A percentile compares a stretch with the other conserved stretches of the same genome.
These are phyloP conservation scores for Glomeris maerens DNA, from an alignment of 1,140 invertebrate species.

Conservation along the genomic window DNA sequence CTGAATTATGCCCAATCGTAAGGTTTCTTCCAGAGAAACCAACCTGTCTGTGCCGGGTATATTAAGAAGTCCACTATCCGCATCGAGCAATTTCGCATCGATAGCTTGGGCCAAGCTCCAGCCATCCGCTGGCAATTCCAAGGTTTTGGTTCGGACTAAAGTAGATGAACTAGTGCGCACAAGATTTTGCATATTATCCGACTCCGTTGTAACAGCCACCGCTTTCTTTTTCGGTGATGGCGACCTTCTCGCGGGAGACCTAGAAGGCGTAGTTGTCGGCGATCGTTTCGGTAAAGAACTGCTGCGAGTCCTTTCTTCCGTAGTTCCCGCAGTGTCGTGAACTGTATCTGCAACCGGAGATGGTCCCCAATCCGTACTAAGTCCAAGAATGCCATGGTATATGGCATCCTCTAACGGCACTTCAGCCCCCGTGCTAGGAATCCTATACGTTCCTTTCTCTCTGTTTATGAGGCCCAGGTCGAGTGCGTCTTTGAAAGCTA, in stretches of 20 bases:
- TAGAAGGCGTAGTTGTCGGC: too few species aligned
- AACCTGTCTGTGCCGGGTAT: slow-evolving; percentile 72
- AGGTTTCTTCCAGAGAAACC: slow-evolving; percentile 72
- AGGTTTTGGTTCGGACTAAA: too few species aligned
- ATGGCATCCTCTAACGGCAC: slow-evolving; percentile 71
- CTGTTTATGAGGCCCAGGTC: slow-evolving; percentile 65
- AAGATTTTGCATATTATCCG: too few species aligned
- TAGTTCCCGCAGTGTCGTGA: too few species aligned
- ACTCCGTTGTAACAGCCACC: too few species aligned
- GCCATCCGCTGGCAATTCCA: slow-evolving; percentile 57
- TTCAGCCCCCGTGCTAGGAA: slow-evolving; percentile 55
- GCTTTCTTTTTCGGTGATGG: slow-evolving; percentile 11
- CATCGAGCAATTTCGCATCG: slow-evolving; percentile 58
- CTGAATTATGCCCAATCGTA: slow-evolving; percentile 70
- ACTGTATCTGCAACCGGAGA: neutral
- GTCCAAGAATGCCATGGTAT: slow-evolving; percentile 36
- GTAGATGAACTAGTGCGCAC: too few species aligned
- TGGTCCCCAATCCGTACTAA: slow-evolving; percentile 15
- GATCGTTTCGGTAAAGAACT: too few species aligned
- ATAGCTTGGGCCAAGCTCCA: slow-evolving; percentile 66
- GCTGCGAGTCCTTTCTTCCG: neutral
- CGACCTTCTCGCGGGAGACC: slow-evolving; percentile 4
- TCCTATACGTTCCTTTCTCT: slow-evolving; percentile 55
- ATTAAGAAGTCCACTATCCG: slow-evolving; percentile 62
- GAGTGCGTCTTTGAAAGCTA: slow-evolving; percentile 61